Evolutionary conservation across 2,888 invertebrate species (phyloP), one percentile per base, ranked within the genome.

Genomic region (Drosophila histrio): DNA sequence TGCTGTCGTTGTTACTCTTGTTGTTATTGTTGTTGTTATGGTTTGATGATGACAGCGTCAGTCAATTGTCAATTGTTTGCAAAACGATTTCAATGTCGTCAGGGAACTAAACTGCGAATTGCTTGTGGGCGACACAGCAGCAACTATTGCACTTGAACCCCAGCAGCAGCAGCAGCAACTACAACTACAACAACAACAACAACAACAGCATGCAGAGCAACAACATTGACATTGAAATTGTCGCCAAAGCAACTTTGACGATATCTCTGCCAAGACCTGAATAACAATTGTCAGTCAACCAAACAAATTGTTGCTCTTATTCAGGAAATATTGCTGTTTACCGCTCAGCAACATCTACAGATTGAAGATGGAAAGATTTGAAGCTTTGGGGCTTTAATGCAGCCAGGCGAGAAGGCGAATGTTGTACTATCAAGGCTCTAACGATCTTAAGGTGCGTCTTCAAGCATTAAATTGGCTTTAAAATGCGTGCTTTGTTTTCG

Each of bases 151-250:
- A 74, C 75, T 72, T 72, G 72, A 72, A 76, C 60, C 39, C 66
- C 67, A 64, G 49, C 65, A 46, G 15, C 72, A 47, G n/a, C 26
- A 41, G 11, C 39, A 15, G 13, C 43, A 66, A 19, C 59, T 62
- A 2, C 34, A 46, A 26, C 28, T 50, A 15, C 32, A 15, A 15
- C 39, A 60, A 11, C 41, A 58, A 75, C 28, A 30, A 26, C 26
- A 13, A 21, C 49, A 65, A 9, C n/a, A n/a, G n/a, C n/a, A n/a
- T n/a, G n/a, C n/a, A n/a, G n/a, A n/a, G n/a, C 68, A 57, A 38
- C 65, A 83, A 49, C 82, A 83, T 87, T 82, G 82, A 82, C 82
- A 82, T 82, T 82, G 87, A 82, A 81, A 74, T 52, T 59, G 43
- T 17, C 44, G 52, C 32, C 47, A 38, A 41, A 22, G 28, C 24